Evolutionary conservation across 2,113 vertebrate species (phyloP).

Genomic region (Phasianus colchicus): DNA sequence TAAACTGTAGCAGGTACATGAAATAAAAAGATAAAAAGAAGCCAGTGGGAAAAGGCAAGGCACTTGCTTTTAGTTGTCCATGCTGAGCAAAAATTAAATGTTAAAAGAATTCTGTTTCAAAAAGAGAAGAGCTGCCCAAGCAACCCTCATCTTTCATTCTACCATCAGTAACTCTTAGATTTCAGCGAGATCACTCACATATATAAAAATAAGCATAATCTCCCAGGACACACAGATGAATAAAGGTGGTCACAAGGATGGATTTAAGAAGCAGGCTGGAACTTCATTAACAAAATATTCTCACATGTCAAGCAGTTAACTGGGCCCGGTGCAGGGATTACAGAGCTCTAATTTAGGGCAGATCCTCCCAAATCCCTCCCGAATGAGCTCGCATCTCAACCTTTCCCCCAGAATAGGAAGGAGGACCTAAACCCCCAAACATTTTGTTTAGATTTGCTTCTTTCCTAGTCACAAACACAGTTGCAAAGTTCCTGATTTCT

Average conservation of each 20-base stretch:
- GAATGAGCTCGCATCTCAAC: neutral
- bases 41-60: neutral
- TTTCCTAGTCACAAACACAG: neutral
- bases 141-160: conserved; percentile 15
- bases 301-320: conserved; percentile 56
- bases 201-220: conserved; percentile 54
- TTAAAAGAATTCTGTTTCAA: conserved; percentile 10
- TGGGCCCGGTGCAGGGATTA: conserved; percentile 15
- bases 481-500: neutral
- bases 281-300: conserved; percentile 68
- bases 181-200: conserved; percentile 40
- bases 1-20: neutral
- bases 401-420: neutral
- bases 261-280: conserved; percentile 61
- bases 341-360: neutral
- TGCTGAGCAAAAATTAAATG: conserved; percentile 2
- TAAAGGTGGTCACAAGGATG: conserved; percentile 64
- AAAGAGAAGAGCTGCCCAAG: neutral
- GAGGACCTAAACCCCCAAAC: neutral
- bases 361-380: conserved; percentile 5
- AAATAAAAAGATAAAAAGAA: neutral
- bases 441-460: neutral
- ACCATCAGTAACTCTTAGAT: conserved; percentile 15
- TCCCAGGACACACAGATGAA: conserved; percentile 52
- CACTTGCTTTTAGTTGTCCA: neutral